Base-by-base conservation (phyloP, 2,797 vertebrate species). In the Botia almorhae region DNA sequence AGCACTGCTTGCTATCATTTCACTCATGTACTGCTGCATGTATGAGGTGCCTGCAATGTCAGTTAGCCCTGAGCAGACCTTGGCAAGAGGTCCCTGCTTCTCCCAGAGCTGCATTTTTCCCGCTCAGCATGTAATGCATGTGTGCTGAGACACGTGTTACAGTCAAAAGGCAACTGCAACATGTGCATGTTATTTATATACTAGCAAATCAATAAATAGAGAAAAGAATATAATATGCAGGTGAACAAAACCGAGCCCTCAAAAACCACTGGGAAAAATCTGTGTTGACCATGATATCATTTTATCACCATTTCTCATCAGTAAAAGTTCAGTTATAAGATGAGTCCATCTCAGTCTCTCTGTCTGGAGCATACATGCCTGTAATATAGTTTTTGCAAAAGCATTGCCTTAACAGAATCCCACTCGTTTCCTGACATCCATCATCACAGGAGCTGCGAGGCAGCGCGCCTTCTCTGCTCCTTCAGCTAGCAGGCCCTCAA, bases 401-500 rank as follows among this genome's bases (percentile, higher is more conserved):
- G 3, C 10, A 46, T 46, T 33, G 19, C 43, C 36, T 93, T 94
- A 98, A 33, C 85, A 91, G 86, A 99, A 95, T 13, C 98, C 98
- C 72, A 98, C 94, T 69, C 93, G 71, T 85, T 85, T 91, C 82
- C 93, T 93, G 87, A 98, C 92, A 87, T 96, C 94, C 19, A 87
- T 87, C 74, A 95, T 95, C 17, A 96, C 87, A 0, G 96, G 95
- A 0, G 83, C 83, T 0, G 98, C 97, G 81, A 98, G 89, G 74
- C 94, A 94, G 80, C 88, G 93, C 17, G 97, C 97, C 86, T 91
- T 93, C 26, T 76, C 73, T 0, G 92, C 90, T 74, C 97, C 98
- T 4, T 33, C 85, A 7, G 82, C 84, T 84, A 99, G 90, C 87
- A 98, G 84, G 1, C 80, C 91, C 79, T 96, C 88, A 86, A 99